Base-by-base conservation (phyloP, 2,797 vertebrate species). In the Acrocephalus scirpaceus region DNA sequence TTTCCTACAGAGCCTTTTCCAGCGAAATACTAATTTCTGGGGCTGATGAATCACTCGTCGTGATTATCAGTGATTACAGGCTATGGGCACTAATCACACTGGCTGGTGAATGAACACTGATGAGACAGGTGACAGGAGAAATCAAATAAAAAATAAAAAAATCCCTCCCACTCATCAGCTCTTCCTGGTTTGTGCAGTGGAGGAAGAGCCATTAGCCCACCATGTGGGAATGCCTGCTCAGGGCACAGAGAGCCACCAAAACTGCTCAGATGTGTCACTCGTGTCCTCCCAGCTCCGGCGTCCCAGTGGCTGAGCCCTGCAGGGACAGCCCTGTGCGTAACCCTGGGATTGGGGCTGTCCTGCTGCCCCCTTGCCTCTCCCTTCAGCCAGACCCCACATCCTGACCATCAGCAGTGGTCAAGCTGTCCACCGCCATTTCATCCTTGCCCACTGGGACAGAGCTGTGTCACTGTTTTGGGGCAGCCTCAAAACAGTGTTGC, bases 11-110 rank as follows among this genome's bases (percentile, higher is more conserved):
- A 90, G 78, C 66, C 57, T 93, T 93, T 90, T 64, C 85, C 83
- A 81, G n/a, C 50, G 81, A 90, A 94, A 94, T 67, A 86, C 91
- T 95, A 94, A 95, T 97, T 96, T 76, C 74, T 93, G 48, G 82
- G 91, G 58, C 96, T 95, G 96, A 93, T 96, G 96, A 97, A 96
- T 97, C 95, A 94, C 91, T 97, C 5, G 0, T 70, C 3, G 3
- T 95, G 92, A 97, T 97, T 95, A 94, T 75, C 94, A 73, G 75
- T 95, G 96, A 97, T 97, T 96, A 97, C 92, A 95, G 86, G 90
- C 95, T 96, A 74, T 0, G 5, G 74, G 94, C 88, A 93, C 92
- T 96, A 95, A 97, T 96, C 95, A 92, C 88, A 72, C 74, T 80
- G 10, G 34, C 92, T 16, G 9, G 65, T 96, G 95, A 97, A 97